phyloP scores from a whole-genome alignment of 2,797 vertebrate species.

The Stomatorhinus walkeri region DNA sequence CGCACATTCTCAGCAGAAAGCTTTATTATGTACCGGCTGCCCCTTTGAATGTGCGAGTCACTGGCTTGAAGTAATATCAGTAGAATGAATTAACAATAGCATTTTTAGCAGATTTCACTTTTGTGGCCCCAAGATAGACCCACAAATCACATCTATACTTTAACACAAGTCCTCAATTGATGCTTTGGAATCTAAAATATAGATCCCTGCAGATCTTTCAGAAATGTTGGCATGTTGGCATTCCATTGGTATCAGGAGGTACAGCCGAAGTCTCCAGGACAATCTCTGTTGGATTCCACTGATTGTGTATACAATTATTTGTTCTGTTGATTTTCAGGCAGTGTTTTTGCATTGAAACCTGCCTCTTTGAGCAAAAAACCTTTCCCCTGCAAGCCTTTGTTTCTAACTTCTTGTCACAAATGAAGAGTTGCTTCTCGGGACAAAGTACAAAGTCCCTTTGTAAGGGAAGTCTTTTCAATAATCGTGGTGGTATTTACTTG shows the following conservation, averaged over 20 bases:
- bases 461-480: not conserved
- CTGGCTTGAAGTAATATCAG: not conserved
- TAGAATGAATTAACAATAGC: not conserved
- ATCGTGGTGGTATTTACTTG: not conserved
- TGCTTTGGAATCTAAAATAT: not conserved
- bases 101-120: not conserved
- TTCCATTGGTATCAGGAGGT: not conserved
- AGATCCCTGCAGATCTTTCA: not conserved
- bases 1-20: conserved; percentile 50
- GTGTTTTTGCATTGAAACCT: not conserved
- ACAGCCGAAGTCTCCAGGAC: not conserved
- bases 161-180: not conserved
- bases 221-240: not conserved
- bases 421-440: not conserved
- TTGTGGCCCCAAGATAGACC: not conserved
- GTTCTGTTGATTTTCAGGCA: not conserved
- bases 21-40: conserved; percentile 40
- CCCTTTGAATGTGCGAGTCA: conserved; percentile 20
- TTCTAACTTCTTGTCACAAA: not conserved
- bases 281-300: not conserved
- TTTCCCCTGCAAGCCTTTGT: not conserved
- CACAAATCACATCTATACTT: not conserved
- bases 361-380: not conserved
- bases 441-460: not conserved
- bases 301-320: not conserved